Percentiles rank a stretch among this genome's conserved stretches.
These are phyloP conservation scores for Tetramorium bicarinatum DNA, from an alignment of 2,888 invertebrate species.

Conservation along the genomic window DNA sequence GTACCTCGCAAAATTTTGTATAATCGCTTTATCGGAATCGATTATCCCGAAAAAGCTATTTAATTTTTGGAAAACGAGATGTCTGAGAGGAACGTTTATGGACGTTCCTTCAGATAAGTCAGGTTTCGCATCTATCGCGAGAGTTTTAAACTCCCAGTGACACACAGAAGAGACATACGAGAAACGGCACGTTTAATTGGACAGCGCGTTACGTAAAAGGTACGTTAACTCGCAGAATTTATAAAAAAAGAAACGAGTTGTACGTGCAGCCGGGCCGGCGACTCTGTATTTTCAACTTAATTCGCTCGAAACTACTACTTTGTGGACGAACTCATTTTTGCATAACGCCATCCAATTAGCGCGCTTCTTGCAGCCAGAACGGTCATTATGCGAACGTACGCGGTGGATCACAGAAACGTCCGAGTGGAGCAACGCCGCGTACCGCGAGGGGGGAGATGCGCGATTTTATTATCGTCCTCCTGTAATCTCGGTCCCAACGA, in stretches of 20 bases:
- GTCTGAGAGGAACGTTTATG: neutral
- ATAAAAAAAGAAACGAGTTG: neutral
- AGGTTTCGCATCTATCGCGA: neutral
- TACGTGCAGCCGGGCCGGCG: neutral
- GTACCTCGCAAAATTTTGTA: neutral
- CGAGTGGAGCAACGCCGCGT: neutral
- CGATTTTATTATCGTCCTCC: slow-evolving; percentile 27
- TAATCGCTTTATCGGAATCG: neutral
- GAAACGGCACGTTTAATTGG: neutral
- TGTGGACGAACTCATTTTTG: slow-evolving; percentile 14
- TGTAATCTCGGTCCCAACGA: slow-evolving; percentile 6
- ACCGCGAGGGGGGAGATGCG: neutral
- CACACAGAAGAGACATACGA: neutral
- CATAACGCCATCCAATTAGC: slow-evolving; percentile 31
- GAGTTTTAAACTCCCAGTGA: neutral
- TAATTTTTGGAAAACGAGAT: neutral
- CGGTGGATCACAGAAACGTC: neutral
- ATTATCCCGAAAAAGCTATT: neutral
- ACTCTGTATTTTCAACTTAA: slow-evolving; percentile 5
- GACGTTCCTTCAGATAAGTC: neutral
- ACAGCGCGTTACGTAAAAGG: neutral
- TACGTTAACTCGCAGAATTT: neutral
- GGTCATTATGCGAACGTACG: neutral
- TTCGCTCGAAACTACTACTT: slow-evolving; percentile 10
- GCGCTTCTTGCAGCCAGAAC: slow-evolving; percentile 3